Evolutionary conservation across 2,113 vertebrate genomes (phyloP).

Genomic region (Aegotheles bennettii): DNA sequence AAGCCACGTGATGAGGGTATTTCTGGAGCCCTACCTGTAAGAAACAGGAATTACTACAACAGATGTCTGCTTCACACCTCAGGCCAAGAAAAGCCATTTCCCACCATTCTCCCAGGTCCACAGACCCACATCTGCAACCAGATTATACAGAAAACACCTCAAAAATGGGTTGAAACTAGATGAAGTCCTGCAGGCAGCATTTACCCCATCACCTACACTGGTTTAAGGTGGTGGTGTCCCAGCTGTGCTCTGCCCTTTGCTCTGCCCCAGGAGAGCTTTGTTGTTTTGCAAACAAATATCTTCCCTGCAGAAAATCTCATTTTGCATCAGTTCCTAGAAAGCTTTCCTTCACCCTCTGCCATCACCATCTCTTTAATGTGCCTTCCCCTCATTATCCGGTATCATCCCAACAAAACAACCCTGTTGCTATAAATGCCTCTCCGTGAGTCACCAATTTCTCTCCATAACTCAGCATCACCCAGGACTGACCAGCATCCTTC

Average conservation of each 20-base stretch:
- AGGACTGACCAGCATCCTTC: background rate
- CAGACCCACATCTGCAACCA: rapidly evolving
- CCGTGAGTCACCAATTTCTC: background rate
- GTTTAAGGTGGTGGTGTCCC: background rate
- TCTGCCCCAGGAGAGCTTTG: background rate
- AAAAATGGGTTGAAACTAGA: background rate
- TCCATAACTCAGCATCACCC: background rate
- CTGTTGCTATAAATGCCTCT: background rate
- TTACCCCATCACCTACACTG: rapidly evolving
- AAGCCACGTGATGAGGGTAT: background rate
- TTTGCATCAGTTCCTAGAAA: rapidly evolving
- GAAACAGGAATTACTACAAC: background rate
- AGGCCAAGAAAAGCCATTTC: background rate
- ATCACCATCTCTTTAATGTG: no score
- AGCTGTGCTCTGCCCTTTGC: background rate
- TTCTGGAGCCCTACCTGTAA: background rate
- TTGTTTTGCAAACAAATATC: background rate
- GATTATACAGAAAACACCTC: background rate
- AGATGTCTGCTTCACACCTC: background rate
- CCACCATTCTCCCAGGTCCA: rapidly evolving
- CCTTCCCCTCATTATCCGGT: rapidly evolving
- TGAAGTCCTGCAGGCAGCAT: rapidly evolving
- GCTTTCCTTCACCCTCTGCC: background rate
- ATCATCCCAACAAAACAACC: background rate
- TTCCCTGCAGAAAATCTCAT: background rate